Conservation (phyloP, 1,140 invertebrate species). For the Ceratitis capitata region DNA sequence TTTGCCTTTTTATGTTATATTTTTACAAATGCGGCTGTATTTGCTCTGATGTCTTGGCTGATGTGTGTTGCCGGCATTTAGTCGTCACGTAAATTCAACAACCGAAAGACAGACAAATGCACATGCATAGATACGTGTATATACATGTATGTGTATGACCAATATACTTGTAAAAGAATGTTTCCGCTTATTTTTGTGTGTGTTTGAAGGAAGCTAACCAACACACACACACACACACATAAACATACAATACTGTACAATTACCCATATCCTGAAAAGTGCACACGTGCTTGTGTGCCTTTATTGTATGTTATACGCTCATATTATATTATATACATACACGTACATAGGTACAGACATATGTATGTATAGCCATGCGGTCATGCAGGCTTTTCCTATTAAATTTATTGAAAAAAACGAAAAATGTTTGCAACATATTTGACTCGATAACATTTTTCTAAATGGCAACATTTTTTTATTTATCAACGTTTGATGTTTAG, state of each 20-base stretch:
- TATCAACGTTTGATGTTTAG: too few species aligned
- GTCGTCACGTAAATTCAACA: conserved; percentile 27
- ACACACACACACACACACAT: neutral
- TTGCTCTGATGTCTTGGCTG: neutral
- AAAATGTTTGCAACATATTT: too few species aligned
- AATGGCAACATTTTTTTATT: too few species aligned
- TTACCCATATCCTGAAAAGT: neutral
- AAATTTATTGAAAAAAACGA: too few species aligned
- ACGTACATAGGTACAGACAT: neutral
- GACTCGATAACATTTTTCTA: too few species aligned
- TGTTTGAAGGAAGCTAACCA: neutral
- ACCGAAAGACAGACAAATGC: neutral
- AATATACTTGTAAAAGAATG: too few species aligned
- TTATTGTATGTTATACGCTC: neutral
- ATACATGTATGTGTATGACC: too few species aligned
- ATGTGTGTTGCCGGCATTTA: conserved; percentile 22
- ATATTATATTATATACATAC: neutral
- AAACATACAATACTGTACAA: neutral
- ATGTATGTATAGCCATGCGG: neutral
- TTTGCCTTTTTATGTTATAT: neutral
- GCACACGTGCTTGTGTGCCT: neutral
- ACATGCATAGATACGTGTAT: neutral
- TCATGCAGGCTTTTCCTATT: conserved; percentile 1
- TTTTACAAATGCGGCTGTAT: neutral
- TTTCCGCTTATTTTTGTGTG: neutral